These are phyloP conservation scores for Nannospalax galili DNA, from an alignment of 2,113 vertebrate species.

Conservation along the genomic window DNA sequence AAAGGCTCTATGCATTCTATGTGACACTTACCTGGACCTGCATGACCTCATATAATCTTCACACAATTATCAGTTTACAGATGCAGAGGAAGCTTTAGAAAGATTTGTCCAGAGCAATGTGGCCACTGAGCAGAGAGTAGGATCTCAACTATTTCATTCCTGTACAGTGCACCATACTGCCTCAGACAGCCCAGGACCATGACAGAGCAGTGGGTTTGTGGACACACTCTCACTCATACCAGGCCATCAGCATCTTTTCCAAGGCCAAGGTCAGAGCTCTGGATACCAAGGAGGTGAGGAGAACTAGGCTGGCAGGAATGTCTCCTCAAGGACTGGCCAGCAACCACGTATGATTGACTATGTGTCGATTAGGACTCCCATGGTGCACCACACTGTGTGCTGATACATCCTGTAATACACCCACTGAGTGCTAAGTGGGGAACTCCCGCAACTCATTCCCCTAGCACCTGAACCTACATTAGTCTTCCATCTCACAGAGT, in stretches of 20 bases:
- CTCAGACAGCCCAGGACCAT: background rate
- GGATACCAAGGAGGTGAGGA: fast-evolving
- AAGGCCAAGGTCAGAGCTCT: background rate
- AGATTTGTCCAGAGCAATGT: background rate
- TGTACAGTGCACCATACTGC: background rate
- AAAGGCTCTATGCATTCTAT: background rate
- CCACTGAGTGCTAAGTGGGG: too few relatives aligned
- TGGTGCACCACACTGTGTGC: too few relatives aligned
- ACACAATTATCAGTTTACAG: background rate
- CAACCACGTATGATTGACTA: fast-evolving
- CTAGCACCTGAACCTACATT: slow-evolving; percentile 19
- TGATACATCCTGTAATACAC: background rate
- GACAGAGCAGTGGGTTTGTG: too few relatives aligned
- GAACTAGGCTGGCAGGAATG: background rate
- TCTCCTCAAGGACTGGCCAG: background rate
- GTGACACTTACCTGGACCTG: background rate
- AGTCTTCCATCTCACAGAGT: slow-evolving; percentile 37
- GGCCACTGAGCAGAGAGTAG: background rate
- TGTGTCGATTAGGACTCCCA: background rate
- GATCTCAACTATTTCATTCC: background rate
- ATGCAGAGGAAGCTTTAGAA: background rate
- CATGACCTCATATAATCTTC: slow-evolving; percentile 38
- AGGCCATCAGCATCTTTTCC: background rate
- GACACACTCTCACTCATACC: background rate
- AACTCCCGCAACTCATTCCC: background rate